phyloP scores from a whole-genome alignment of 2,113 vertebrate genomes.

The Athene cunicularia region DNA sequence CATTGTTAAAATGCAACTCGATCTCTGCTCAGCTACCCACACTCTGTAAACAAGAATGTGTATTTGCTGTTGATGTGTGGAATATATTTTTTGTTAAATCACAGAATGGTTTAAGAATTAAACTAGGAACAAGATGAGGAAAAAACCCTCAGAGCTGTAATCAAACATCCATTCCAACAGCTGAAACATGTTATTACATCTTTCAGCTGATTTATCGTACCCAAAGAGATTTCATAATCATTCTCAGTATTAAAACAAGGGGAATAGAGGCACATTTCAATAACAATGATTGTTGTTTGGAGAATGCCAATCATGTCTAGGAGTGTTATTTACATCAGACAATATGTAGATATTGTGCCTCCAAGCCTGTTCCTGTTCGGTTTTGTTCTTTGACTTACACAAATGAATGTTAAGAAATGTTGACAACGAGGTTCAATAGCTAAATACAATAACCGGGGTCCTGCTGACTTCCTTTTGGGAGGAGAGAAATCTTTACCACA shows the following conservation, averaged over 20 bases:
- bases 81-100: slow-evolving; percentile 47
- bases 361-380: slow-evolving; percentile 72
- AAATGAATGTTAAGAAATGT: slow-evolving; percentile 73
- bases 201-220: slow-evolving; percentile 79
- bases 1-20: slow-evolving; percentile 15
- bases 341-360: slow-evolving; percentile 82
- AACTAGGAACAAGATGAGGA: slow-evolving; percentile 63
- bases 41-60: slow-evolving; percentile 48
- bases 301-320: slow-evolving; percentile 77
- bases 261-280: slow-evolving; percentile 87
- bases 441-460: slow-evolving; percentile 52
- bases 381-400: slow-evolving; percentile 78
- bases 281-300: slow-evolving; percentile 86
- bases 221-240: slow-evolving; percentile 81
- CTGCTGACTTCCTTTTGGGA: slow-evolving; percentile 39
- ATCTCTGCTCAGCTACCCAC: slow-evolving; percentile 10
- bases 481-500: slow-evolving; percentile 4
- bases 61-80: slow-evolving; percentile 42
- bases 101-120: slow-evolving; percentile 68
- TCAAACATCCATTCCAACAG: slow-evolving; percentile 76
- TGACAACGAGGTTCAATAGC: slow-evolving; percentile 66
- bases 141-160: slow-evolving; percentile 72
- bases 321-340: slow-evolving; percentile 73
- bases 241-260: slow-evolving; percentile 79
- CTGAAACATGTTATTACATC: slow-evolving; percentile 73